A percentile compares a stretch with the other conserved stretches of the same genome.
These are phyloP conservation scores for Metallyticus violacea DNA, from an alignment of 2,888 invertebrate genomes.

Conservation along the genomic window DNA sequence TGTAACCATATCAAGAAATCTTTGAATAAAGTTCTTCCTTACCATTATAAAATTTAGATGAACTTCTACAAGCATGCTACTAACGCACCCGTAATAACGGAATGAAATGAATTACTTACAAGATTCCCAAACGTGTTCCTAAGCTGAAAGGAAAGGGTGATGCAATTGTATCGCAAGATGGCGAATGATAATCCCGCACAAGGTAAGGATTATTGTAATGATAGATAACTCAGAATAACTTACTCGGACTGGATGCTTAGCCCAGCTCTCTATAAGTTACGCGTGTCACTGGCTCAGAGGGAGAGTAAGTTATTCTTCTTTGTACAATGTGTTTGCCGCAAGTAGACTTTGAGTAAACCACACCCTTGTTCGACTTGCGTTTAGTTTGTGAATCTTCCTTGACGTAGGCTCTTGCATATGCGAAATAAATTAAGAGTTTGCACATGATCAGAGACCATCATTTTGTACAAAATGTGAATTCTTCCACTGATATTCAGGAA, in stretches of 20 bases:
- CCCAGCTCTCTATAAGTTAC: not conserved
- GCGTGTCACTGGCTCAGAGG: not conserved
- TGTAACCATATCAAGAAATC: too few relatives aligned
- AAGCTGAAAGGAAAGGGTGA: not conserved
- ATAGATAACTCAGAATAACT: not conserved
- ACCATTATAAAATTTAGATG: too few relatives aligned
- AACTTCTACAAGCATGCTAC: too few relatives aligned
- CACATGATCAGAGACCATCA: too few relatives aligned
- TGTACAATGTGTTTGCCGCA: not conserved
- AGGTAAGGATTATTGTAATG: constrained; percentile 1
- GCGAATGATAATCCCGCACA: not conserved
- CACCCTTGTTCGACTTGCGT: not conserved
- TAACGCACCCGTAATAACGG: not conserved
- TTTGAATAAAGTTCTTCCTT: too few relatives aligned
- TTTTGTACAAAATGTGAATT: too few relatives aligned
- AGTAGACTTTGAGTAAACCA: not conserved
- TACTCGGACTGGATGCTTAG: not conserved
- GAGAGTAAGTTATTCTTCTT: not conserved
- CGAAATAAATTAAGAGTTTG: too few relatives aligned
- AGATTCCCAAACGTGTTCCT: not conserved
- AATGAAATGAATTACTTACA: not conserved
- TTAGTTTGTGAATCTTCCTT: not conserved
- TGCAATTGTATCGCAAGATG: not conserved
- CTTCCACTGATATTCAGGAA: too few relatives aligned
- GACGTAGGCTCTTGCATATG: too few relatives aligned